phyloP scores from a whole-genome alignment of 2,888 invertebrate genomes.

The Hololepta plana region DNA sequence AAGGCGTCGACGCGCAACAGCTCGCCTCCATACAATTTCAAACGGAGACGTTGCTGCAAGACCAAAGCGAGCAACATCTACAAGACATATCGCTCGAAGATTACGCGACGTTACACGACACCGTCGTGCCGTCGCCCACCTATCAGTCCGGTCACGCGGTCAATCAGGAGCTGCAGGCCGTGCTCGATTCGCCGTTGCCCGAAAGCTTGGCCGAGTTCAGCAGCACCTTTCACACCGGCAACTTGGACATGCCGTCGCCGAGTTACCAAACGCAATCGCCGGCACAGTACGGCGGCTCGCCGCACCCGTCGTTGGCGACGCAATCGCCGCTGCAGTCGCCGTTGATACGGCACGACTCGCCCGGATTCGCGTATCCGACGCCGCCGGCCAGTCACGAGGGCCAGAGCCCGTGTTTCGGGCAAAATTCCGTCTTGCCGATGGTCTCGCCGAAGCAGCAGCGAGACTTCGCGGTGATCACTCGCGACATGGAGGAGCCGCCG shows the following conservation, averaged over 20 bases:
- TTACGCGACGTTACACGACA: conserved; percentile 39
- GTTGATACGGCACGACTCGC: conserved; percentile 42
- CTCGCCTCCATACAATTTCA: conserved; percentile 27
- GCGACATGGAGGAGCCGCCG: conserved; percentile 41
- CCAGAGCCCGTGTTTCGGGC: conserved; percentile 38
- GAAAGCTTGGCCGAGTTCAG: conserved; percentile 70
- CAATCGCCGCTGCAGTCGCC: conserved; percentile 48
- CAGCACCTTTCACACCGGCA: conserved; percentile 48
- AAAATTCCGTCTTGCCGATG: conserved; percentile 24
- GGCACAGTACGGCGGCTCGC: conserved; percentile 23
- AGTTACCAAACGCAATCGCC: conserved; percentile 27
- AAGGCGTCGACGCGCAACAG: conserved; percentile 46
- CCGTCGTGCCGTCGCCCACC: conserved; percentile 31
- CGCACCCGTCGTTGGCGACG: conserved; percentile 29
- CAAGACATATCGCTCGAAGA: conserved; percentile 45
- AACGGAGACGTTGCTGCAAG: conserved; percentile 34
- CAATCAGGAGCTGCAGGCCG: conserved; percentile 56
- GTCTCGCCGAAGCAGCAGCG: conserved; percentile 27
- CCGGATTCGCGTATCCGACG: conserved; percentile 66
- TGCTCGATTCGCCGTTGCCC: conserved; percentile 59
- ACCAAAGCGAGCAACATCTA: conserved; percentile 42
- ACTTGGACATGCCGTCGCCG: conserved; percentile 27
- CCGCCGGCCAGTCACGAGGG: conserved; percentile 80
- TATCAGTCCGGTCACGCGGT: conserved; percentile 32
- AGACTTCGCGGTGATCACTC: conserved; percentile 21